Conservation (phyloP, 2,113 vertebrate genomes). For the Etheostoma spectabile region DNA sequence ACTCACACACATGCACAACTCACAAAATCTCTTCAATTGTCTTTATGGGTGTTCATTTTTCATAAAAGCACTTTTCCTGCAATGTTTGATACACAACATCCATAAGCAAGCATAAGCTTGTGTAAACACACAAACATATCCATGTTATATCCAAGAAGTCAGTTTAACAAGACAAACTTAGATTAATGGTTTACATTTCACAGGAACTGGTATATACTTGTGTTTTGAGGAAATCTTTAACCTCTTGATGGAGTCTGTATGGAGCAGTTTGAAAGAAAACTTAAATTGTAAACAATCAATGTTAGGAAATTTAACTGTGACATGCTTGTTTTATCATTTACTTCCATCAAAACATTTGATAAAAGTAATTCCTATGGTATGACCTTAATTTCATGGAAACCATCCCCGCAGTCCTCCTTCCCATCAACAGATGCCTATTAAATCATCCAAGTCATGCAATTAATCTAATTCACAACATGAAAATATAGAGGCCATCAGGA, state of each 20-base stretch:
- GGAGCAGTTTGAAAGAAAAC: not conserved
- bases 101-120: conserved; percentile 32
- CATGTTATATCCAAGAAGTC: conserved; percentile 6
- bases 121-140: conserved; percentile 41
- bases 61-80: conserved; percentile 67
- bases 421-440: not conserved
- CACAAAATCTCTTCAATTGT: conserved; percentile 42
- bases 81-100: conserved; percentile 42
- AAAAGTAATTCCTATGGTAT: not conserved
- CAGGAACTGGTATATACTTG: conserved; percentile 14
- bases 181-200: conserved; percentile 48
- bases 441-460: conserved; percentile 27
- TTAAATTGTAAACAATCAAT: not conserved
- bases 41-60: conserved; percentile 66
- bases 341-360: not conserved
- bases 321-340: not conserved
- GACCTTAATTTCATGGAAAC: not conserved
- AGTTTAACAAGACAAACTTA: conserved; percentile 39
- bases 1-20: conserved; percentile 44
- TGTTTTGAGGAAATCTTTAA: conserved; percentile 23
- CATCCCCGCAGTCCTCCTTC: not conserved
- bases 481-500: conserved; percentile 25
- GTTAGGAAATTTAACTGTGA: not conserved
- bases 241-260: no score
- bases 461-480: conserved; percentile 19